Percentiles rank a stretch among this genome's conserved stretches.
Evolutionary conservation across 2,797 vertebrate genomes (phyloP).

Genomic region (Pantherophis alleghaniensis): DNA sequence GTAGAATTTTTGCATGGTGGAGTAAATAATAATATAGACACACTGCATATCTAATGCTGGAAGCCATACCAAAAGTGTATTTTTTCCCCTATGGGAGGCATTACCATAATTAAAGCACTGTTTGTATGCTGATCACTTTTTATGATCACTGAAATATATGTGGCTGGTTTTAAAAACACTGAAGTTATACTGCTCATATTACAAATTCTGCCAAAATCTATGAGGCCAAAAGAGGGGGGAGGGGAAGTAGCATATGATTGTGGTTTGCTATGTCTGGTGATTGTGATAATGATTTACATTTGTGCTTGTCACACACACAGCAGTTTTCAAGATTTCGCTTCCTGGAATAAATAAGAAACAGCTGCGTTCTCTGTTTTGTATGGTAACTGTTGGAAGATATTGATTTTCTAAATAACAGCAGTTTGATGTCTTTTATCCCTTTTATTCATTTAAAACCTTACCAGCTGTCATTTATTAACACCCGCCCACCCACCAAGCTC

Average conservation of each 20-base stretch:
- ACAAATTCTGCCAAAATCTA: neutral
- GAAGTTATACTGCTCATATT: neutral
- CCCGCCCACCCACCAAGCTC: neutral
- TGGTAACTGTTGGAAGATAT: slow-evolving; percentile 2
- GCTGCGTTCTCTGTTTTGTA: slow-evolving; percentile 14
- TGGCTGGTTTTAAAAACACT: neutral
- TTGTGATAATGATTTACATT: slow-evolving; percentile 8
- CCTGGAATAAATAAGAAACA: slow-evolving; percentile 19
- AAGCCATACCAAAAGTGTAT: neutral
- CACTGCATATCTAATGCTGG: neutral
- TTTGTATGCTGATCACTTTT: neutral
- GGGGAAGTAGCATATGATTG: neutral
- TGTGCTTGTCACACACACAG: slow-evolving; percentile 4
- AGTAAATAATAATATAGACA: neutral
- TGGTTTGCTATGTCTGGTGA: slow-evolving; percentile 7
- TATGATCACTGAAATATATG: neutral
- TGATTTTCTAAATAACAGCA: slow-evolving; percentile 14
- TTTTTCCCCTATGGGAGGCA: neutral
- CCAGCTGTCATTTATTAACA: slow-evolving; percentile 4
- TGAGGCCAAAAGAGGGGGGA: neutral
- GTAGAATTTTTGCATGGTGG: neutral
- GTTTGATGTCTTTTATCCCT: slow-evolving; percentile 5
- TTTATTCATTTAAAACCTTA: slow-evolving; percentile 9
- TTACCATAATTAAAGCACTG: neutral
- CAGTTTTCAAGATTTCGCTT: slow-evolving; percentile 15